A percentile compares a stretch with the other conserved stretches of the same genome.
These are phyloP conservation scores for Hemaris fuciformis DNA, from an alignment of 2,888 invertebrate species.

Conservation along the genomic window DNA sequence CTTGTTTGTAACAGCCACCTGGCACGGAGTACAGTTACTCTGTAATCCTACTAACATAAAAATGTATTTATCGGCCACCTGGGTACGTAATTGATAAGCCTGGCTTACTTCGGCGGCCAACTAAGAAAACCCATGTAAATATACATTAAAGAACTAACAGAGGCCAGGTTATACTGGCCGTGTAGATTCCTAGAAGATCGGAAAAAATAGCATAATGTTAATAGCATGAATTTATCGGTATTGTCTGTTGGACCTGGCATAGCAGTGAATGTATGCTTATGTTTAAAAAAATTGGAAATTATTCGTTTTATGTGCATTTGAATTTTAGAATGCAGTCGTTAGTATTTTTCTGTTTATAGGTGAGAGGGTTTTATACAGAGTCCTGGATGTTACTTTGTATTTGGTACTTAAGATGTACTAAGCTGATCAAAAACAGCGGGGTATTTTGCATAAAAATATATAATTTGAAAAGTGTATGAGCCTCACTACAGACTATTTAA, in stretches of 20 bases:
- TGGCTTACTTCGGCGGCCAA: too few relatives aligned
- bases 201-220: not conserved
- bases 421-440: too few relatives aligned
- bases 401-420: too few relatives aligned
- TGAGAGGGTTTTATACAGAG: too few relatives aligned
- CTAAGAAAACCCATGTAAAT: not conserved
- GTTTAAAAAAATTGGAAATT: too few relatives aligned
- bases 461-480: too few relatives aligned
- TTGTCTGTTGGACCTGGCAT: not conserved
- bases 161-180: not conserved
- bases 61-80: conserved; percentile 51
- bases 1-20: conserved; percentile 39
- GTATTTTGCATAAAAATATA: too few relatives aligned
- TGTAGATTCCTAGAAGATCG: not conserved
- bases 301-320: too few relatives aligned
- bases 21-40: conserved; percentile 59
- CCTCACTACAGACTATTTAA: too few relatives aligned
- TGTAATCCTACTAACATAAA: conserved; percentile 73
- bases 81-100: conserved; percentile 23
- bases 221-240: not conserved
- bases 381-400: too few relatives aligned
- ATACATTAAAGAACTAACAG: not conserved
- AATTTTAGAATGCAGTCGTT: too few relatives aligned
- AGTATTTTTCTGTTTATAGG: too few relatives aligned
- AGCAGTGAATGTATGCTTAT: not conserved